Percentiles rank a stretch among this genome's conserved stretches.
These are phyloP conservation scores for Notodonta dromedarius DNA, from an alignment of 2,888 invertebrate genomes.

Conservation along the genomic window DNA sequence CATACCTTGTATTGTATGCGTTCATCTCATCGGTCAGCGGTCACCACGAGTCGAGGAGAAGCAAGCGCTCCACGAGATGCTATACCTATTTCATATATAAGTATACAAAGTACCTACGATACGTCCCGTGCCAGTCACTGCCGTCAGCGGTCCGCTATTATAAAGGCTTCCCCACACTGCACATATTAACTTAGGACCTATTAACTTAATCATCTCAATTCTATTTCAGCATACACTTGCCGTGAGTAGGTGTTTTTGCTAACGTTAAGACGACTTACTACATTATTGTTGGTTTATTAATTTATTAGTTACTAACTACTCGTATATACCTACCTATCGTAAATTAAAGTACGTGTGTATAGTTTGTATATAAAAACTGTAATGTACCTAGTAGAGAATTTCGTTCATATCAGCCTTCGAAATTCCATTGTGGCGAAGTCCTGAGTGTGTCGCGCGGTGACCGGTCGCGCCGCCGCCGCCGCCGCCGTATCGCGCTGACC, in stretches of 20 bases:
- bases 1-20: neutral
- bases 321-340: too few relatives aligned
- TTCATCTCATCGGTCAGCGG: conserved; percentile 9
- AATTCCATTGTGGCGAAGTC: neutral
- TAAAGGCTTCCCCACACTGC: neutral
- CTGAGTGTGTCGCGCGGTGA: neutral
- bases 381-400: too few relatives aligned
- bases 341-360: too few relatives aligned
- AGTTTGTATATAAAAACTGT: too few relatives aligned
- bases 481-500: neutral
- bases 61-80: conserved; percentile 7
- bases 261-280: too few relatives aligned
- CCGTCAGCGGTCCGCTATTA: conserved; percentile 7
- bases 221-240: too few relatives aligned
- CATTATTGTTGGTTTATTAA: too few relatives aligned
- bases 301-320: too few relatives aligned
- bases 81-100: neutral
- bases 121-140: conserved; percentile 11
- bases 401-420: neutral
- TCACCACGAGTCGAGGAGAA: conserved; percentile 8
- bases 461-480: neutral
- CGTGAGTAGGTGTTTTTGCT: too few relatives aligned
- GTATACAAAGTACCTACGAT: neutral
- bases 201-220: neutral
- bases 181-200: neutral